Evolutionary conservation across 2,113 vertebrate species (phyloP).

Genomic region (Anoplopoma fimbria): DNA sequence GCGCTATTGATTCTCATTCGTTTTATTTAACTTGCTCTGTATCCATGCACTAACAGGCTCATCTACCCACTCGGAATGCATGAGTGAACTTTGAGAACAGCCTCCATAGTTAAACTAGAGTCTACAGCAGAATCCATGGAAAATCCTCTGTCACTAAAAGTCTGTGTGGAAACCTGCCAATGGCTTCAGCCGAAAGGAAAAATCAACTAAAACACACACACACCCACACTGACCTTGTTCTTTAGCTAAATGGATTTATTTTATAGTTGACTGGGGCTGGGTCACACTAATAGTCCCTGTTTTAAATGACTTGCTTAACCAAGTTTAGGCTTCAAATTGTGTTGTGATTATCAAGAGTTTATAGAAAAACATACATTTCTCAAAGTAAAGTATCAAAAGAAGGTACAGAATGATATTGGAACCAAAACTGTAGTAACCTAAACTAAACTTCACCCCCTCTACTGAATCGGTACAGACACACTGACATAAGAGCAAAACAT

Average conservation of each 20-base stretch:
- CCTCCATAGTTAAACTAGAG: conserved; percentile 1
- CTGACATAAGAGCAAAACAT: neutral
- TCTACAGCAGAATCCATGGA: conserved; percentile 53
- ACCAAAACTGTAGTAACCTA: neutral
- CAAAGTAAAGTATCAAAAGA: neutral
- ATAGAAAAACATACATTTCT: neutral
- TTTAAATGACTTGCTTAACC: neutral
- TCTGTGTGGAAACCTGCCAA: conserved; percentile 63
- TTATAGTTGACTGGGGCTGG: neutral
- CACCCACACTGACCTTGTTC: neutral
- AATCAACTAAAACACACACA: neutral
- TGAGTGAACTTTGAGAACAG: conserved; percentile 36
- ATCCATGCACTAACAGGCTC: neutral
- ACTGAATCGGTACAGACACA: neutral
- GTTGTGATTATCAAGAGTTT: neutral
- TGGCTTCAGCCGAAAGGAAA: conserved; percentile 31
- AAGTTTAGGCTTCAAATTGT: neutral
- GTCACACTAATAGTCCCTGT: neutral
- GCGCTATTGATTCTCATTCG: conserved; percentile 49
- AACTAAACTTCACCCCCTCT: neutral
- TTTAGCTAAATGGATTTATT: conserved; percentile 6
- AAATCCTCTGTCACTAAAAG: conserved; percentile 63
- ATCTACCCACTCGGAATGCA: conserved; percentile 36
- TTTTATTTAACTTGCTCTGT: conserved; percentile 14
- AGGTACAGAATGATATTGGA: neutral